phyloP scores from a whole-genome alignment of 2,113 vertebrate genomes.

The Nothobranchius kuhntae region DNA sequence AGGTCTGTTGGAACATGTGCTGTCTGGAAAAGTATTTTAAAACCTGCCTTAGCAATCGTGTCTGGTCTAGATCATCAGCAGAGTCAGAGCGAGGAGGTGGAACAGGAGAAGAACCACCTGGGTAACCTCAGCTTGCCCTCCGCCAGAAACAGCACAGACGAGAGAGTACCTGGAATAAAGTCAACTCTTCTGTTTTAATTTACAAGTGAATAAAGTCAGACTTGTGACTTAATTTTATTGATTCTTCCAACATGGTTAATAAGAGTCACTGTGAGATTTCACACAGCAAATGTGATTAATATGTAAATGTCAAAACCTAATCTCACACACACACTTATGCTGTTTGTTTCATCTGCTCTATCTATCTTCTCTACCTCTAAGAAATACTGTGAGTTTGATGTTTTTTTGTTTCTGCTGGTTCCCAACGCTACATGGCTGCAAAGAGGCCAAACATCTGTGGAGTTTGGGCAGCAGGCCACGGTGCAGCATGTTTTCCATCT shows the following conservation, averaged over 20 bases:
- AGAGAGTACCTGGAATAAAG: constrained; percentile 10
- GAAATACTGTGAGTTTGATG: constrained; percentile 8
- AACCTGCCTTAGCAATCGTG: constrained; percentile 40
- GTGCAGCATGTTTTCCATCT: constrained; percentile 69
- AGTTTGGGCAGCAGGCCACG: constrained; percentile 43
- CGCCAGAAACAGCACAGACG: constrained; percentile 50
- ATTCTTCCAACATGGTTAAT: background rate
- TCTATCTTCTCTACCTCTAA: background rate
- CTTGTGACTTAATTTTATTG: background rate
- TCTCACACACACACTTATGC: background rate
- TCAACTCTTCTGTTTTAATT: constrained; percentile 1
- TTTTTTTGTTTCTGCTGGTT: constrained; percentile 12
- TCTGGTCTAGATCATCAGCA: constrained; percentile 66
- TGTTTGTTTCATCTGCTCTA: background rate
- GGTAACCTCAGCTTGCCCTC: constrained; percentile 46
- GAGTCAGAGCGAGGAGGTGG: constrained; percentile 58
- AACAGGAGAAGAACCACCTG: constrained; percentile 72
- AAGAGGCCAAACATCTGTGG: constrained; percentile 66
- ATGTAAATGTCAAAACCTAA: background rate
- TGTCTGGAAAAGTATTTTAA: constrained; percentile 54
- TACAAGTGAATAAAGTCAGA: constrained; percentile 12
- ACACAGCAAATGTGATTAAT: background rate
- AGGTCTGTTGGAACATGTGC: constrained; percentile 38
- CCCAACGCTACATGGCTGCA: constrained; percentile 9
- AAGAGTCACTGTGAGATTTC: background rate